Conservation (phyloP, 2,888 invertebrate species). For the Heliconius erato region DNA sequence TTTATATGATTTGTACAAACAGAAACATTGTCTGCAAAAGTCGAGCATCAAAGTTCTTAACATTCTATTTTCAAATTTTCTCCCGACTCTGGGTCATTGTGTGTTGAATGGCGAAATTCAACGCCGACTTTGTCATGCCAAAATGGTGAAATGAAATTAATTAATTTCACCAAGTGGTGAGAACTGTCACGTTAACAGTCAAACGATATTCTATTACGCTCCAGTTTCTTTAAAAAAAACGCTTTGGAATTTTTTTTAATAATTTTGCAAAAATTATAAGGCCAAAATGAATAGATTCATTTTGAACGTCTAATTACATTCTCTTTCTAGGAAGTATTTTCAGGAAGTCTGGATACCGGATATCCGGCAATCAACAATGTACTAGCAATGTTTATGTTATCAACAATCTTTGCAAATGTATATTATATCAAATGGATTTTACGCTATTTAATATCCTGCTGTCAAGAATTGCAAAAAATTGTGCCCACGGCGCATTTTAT, state of each 20-base stretch:
- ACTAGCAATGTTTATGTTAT: constrained; percentile 21
- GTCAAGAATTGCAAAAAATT: constrained; percentile 21
- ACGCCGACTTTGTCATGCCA: too few relatives aligned
- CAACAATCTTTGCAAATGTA: constrained; percentile 10
- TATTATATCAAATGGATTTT: constrained; percentile 36
- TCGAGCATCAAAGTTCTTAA: too few relatives aligned
- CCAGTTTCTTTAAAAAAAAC: too few relatives aligned
- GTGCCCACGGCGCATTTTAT: constrained; percentile 20
- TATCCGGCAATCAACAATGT: constrained; percentile 40
- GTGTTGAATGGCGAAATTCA: too few relatives aligned
- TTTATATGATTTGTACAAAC: too few relatives aligned
- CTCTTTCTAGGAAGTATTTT: constrained; percentile 33
- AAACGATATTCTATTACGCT: too few relatives aligned
- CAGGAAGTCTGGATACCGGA: constrained; percentile 36
- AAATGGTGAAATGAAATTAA: neutral
- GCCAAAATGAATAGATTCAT: neutral
- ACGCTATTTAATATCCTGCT: constrained; percentile 35
- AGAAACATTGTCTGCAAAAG: too few relatives aligned
- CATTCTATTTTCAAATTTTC: too few relatives aligned
- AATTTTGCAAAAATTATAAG: neutral
- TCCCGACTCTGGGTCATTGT: too few relatives aligned
- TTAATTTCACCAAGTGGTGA: too few relatives aligned
- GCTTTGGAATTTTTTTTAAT: too few relatives aligned
- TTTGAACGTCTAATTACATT: neutral
- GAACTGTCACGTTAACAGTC: neutral